These are phyloP conservation scores for Zeugodacus cucurbitae DNA, from an alignment of 1,140 invertebrate genomes.

Conservation along the genomic window DNA sequence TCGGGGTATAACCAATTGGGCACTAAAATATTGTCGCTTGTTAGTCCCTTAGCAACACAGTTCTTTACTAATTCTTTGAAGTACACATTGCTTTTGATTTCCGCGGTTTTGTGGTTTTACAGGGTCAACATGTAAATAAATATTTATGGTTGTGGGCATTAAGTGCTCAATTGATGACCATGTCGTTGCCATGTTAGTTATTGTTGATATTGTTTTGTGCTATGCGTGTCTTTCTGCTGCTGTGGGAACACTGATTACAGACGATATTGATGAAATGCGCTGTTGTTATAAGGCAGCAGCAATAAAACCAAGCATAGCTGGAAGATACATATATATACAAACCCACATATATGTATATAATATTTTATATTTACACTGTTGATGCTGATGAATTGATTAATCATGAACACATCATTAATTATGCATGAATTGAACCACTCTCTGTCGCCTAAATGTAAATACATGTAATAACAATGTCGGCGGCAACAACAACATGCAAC, in stretches of 20 bases:
- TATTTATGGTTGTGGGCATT: not conserved
- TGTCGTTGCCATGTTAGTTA: not conserved
- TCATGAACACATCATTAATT: conserved; percentile 24
- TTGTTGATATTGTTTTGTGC: not conserved
- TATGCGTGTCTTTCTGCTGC: not conserved
- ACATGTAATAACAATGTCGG: not conserved
- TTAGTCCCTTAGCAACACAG: too few species aligned
- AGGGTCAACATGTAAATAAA: not conserved
- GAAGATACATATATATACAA: not conserved
- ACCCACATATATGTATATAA: not conserved
- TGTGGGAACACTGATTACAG: not conserved
- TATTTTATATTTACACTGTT: not conserved
- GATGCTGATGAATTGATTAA: conserved; percentile 27
- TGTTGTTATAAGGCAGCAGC: not conserved
- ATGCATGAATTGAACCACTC: not conserved
- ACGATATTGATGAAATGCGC: not conserved
- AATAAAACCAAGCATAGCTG: not conserved
- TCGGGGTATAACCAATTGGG: too few species aligned
- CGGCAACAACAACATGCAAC: not conserved
- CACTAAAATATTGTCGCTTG: too few species aligned
- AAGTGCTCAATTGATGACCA: not conserved
- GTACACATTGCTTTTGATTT: not conserved
- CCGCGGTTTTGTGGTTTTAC: not conserved
- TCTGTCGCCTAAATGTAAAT: not conserved
- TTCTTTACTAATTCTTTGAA: too few species aligned